Evolutionary conservation across 2,888 invertebrate genomes (phyloP).

Genomic region (Pherbina coryleti): DNA sequence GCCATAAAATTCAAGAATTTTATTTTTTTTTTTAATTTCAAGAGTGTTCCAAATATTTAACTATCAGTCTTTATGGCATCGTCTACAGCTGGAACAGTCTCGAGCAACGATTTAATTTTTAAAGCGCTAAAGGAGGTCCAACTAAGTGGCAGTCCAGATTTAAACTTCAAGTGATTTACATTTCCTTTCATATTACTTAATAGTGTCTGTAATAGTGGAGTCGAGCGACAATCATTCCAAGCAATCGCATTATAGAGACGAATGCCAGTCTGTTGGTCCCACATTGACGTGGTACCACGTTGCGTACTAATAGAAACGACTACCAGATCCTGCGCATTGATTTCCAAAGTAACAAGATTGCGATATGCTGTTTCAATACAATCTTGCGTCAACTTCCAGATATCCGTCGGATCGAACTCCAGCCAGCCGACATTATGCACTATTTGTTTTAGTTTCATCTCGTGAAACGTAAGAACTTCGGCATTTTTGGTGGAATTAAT

Average conservation of each 20-base stretch:
- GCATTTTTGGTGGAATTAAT: constrained; percentile 88
- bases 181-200: constrained; percentile 80
- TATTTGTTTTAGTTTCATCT: constrained; percentile 77
- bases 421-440: constrained; percentile 93
- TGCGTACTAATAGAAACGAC: constrained; percentile 96
- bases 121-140: constrained; percentile 97
- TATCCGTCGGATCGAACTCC: constrained; percentile 92
- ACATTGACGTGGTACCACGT: constrained; percentile 93
- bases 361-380: constrained; percentile 87
- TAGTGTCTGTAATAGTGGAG: constrained; percentile 83
- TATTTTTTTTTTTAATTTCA: too few relatives aligned
- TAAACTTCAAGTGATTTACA: constrained; percentile 71
- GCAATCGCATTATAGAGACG: constrained; percentile 96
- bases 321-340: constrained; percentile 80
- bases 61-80: constrained; percentile 78
- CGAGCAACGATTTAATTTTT: constrained; percentile 93
- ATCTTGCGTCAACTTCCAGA: constrained; percentile 83
- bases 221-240: constrained; percentile 93
- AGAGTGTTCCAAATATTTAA: constrained; percentile 88
- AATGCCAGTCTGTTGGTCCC: constrained; percentile 91
- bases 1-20: constrained; percentile 97
- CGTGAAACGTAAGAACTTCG: constrained; percentile 92
- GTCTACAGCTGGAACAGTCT: constrained; percentile 83
- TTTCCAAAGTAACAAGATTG: constrained; percentile 81
- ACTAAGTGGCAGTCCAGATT: constrained; percentile 85